Percentiles rank a stretch among this genome's conserved stretches.
Evolutionary conservation across 2,113 vertebrate genomes (phyloP).

Genomic region (Natator depressus): DNA sequence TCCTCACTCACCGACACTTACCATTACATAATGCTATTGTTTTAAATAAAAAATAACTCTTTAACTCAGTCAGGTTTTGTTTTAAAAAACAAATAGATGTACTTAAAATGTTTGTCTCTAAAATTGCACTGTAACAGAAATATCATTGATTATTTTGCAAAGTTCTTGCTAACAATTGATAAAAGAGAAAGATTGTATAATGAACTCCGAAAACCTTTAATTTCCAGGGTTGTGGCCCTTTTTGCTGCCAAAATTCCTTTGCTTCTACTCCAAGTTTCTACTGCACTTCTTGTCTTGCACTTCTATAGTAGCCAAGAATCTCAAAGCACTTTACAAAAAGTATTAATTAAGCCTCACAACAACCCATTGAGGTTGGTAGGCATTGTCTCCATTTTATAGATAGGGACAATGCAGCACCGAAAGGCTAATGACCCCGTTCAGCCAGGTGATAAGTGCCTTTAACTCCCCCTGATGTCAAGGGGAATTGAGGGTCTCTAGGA

Average conservation of each 20-base stretch:
- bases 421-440: background rate
- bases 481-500: background rate
- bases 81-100: slow-evolving; percentile 12
- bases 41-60: slow-evolving; percentile 18
- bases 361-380: background rate
- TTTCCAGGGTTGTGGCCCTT: background rate
- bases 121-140: slow-evolving; percentile 18
- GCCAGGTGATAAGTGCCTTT: background rate
- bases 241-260: slow-evolving; percentile 39
- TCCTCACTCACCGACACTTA: background rate
- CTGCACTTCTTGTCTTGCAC: background rate
- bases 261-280: slow-evolving; percentile 9
- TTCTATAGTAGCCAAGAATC: background rate
- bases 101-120: background rate
- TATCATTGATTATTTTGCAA: slow-evolving; percentile 31
- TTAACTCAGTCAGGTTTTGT: background rate
- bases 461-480: background rate
- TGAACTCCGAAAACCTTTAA: slow-evolving; percentile 10
- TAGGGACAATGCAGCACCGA: background rate
- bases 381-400: background rate
- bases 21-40: background rate
- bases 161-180: slow-evolving; percentile 20
- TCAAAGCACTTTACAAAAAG: background rate
- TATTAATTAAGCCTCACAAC: background rate
- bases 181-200: slow-evolving; percentile 15